Conservation (phyloP, 1,140 invertebrate species). For the Neelides sp. region DNA sequence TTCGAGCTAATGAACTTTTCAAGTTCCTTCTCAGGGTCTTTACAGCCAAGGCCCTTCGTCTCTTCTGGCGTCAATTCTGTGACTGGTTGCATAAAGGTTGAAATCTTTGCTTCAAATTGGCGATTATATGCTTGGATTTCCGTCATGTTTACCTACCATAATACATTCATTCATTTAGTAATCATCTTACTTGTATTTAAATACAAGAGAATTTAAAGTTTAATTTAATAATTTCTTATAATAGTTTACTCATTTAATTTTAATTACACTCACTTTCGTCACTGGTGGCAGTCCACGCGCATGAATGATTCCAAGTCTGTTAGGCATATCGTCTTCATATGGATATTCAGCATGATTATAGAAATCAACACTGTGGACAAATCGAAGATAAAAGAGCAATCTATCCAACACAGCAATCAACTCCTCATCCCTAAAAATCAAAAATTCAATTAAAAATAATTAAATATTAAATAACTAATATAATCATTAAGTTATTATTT, state of each 20-base stretch:
- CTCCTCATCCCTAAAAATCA: constrained; percentile 26
- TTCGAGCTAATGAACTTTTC: constrained; percentile 90
- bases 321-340: constrained; percentile 99
- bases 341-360: constrained; percentile 98
- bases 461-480: constrained; percentile 1
- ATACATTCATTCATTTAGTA: no score
- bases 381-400: constrained; percentile 81
- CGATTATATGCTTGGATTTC: constrained; percentile 65
- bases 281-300: constrained; percentile 73
- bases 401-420: constrained; percentile 54
- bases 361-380: constrained; percentile 98
- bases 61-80: constrained; percentile 64
- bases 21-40: constrained; percentile 74
- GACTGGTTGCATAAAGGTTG: constrained; percentile 62
- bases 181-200: no score
- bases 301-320: constrained; percentile 95
- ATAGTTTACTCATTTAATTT: background rate
- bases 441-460: constrained; percentile 6
- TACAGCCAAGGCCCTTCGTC: constrained; percentile 68
- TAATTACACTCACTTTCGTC: constrained; percentile 56
- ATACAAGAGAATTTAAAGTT: no score
- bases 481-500: no score
- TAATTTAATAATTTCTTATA: no score
- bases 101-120: constrained; percentile 73
- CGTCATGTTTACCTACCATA: constrained; percentile 46